A percentile compares a stretch with the other conserved stretches of the same genome.
Evolutionary conservation across 2,888 invertebrate genomes (phyloP).

Genomic region (Andrena dorsata): DNA sequence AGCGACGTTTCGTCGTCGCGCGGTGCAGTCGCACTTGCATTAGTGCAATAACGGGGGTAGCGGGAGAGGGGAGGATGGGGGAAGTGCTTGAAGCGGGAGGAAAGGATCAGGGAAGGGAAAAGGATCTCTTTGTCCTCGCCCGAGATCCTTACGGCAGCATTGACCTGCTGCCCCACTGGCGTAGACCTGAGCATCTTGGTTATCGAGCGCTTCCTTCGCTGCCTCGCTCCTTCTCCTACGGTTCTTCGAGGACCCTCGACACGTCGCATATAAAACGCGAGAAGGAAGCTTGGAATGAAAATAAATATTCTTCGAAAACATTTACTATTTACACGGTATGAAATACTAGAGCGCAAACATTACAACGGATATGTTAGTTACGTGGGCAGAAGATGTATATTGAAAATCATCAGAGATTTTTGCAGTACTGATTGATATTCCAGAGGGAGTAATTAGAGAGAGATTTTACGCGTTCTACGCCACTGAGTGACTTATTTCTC

Average conservation of each 20-base stretch:
- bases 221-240: background rate
- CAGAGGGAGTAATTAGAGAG: background rate
- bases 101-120: constrained; percentile 66
- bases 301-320: background rate
- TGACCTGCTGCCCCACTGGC: constrained; percentile 77
- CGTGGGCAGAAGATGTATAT: background rate
- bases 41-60: constrained; percentile 69
- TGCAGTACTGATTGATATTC: background rate
- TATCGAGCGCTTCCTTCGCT: constrained; percentile 20
- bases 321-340: background rate
- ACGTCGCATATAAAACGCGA: background rate
- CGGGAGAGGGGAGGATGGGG: constrained; percentile 24
- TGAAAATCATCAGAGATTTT: background rate
- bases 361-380: too few species aligned
- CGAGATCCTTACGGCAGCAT: constrained; percentile 74
- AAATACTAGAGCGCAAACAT: too few species aligned
- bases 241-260: background rate
- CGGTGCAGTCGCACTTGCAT: constrained; percentile 62
- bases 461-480: constrained; percentile 52
- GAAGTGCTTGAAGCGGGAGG: constrained; percentile 57
- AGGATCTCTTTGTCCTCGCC: constrained; percentile 77
- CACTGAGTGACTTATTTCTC: constrained; percentile 76
- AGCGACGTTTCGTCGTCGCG: constrained; percentile 47
- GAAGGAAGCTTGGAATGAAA: background rate
- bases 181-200: constrained; percentile 61